Evolutionary conservation across 2,888 invertebrate genomes (phyloP).

Genomic region (Zonitis immaculata): DNA sequence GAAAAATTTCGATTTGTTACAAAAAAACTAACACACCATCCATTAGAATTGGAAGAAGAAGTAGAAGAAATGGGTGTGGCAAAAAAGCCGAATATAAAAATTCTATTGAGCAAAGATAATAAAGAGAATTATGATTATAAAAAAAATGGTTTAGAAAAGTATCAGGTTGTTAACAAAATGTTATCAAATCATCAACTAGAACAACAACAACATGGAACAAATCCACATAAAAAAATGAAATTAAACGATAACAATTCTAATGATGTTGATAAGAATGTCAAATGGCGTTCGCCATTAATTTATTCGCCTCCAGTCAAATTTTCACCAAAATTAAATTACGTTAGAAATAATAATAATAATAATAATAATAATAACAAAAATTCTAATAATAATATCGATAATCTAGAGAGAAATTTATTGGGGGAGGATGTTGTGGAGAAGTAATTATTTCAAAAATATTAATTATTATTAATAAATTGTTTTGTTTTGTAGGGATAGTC

Average conservation of each 20-base stretch:
- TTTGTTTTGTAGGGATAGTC: not conserved
- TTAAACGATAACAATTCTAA: slow-evolving; percentile 1
- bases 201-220: not conserved
- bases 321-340: slow-evolving; percentile 29
- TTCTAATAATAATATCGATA: not conserved
- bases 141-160: not conserved
- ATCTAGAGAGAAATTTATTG: not conserved
- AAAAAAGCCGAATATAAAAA: not conserved
- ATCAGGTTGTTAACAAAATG: slow-evolving; percentile 1
- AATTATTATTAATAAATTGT: too few relatives aligned
- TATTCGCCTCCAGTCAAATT: slow-evolving; percentile 35
- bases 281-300: slow-evolving; percentile 42
- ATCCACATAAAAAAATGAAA: not conserved
- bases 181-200: not conserved
- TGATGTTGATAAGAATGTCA: slow-evolving; percentile 27
- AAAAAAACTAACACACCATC: too few relatives aligned
- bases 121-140: not conserved
- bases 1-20: too few relatives aligned
- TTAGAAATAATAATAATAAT: slow-evolving; percentile 2
- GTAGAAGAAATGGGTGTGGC: too few relatives aligned
- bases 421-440: slow-evolving; percentile 9
- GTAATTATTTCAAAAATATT: not conserved
- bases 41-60: too few relatives aligned
- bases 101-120: not conserved
- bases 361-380: not conserved